Percentiles rank a stretch among this genome's conserved stretches.
These are phyloP conservation scores for Scolopax rusticola DNA, from an alignment of 2,797 vertebrate species.

Conservation along the genomic window DNA sequence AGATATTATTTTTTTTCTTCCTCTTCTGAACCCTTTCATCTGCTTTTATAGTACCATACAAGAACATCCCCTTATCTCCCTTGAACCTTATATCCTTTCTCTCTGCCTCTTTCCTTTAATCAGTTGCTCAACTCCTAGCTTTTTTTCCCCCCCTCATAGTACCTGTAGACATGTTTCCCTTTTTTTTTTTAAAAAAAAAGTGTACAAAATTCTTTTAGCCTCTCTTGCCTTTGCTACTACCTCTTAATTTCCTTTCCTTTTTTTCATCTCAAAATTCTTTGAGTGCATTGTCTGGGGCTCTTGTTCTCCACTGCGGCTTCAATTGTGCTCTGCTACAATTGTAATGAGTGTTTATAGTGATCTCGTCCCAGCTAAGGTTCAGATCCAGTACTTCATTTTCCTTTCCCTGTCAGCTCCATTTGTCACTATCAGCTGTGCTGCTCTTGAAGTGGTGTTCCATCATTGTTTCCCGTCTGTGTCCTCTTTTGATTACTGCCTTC, in stretches of 20 bases:
- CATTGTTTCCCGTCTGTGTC: neutral
- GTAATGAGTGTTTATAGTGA: neutral
- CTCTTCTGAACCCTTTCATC: neutral
- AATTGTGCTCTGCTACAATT: neutral
- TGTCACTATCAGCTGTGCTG: neutral
- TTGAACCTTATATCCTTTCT: slow-evolving; percentile 14
- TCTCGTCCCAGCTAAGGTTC: neutral
- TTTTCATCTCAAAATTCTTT: neutral
- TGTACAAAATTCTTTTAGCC: neutral
- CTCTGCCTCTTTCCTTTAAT: neutral
- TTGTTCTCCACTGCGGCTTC: neutral
- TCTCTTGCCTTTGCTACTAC: neutral
- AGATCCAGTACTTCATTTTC: neutral
- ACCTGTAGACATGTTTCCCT: neutral
- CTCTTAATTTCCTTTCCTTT: slow-evolving; percentile 30
- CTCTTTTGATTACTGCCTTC: neutral
- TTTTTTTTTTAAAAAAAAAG: neutral
- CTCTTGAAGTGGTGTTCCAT: neutral
- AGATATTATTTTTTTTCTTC: neutral
- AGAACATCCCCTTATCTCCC: neutral
- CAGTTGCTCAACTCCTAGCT: neutral
- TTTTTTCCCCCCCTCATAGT: neutral
- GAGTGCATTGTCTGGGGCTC: neutral
- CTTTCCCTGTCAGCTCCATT: neutral
- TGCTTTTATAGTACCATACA: neutral